Conservation (phyloP, 2,797 vertebrate species). For the Falco peregrinus region DNA sequence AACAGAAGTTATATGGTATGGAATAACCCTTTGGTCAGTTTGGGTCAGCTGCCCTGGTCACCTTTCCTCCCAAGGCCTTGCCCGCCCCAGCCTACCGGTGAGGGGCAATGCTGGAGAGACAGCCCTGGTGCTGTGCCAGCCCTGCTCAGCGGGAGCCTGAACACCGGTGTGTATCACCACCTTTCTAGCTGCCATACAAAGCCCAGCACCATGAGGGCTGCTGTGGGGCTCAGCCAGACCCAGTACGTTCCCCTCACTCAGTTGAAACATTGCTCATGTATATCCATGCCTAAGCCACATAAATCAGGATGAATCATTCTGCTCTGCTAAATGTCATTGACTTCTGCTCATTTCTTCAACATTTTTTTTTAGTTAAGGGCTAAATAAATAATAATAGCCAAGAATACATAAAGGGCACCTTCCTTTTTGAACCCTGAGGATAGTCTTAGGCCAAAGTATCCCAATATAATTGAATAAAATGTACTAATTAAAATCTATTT, state of each 20-base stretch:
- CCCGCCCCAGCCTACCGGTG: too few relatives aligned
- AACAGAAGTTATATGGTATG: neutral
- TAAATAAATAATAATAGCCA: neutral
- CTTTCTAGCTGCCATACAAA: too few relatives aligned
- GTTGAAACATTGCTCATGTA: neutral
- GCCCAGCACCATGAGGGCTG: too few relatives aligned
- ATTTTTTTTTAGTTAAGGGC: neutral
- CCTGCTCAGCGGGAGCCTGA: neutral
- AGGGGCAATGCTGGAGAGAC: neutral
- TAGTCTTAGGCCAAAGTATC: neutral
- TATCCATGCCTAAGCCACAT: neutral
- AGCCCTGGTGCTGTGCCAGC: neutral
- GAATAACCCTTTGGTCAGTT: neutral
- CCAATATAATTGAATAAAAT: rapidly evolving
- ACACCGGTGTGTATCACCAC: too few relatives aligned
- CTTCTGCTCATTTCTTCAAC: neutral
- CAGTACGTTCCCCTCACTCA: neutral
- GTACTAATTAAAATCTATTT: neutral
- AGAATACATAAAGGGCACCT: neutral
- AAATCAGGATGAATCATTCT: neutral
- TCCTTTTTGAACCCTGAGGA: neutral
- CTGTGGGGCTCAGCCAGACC: too few relatives aligned
- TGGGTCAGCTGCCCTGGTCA: neutral
- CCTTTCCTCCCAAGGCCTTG: neutral
- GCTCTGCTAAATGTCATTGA: neutral